Percentiles rank a stretch among this genome's conserved stretches.
These are phyloP conservation scores for Phoeniculus purpureus DNA, from an alignment of 2,797 vertebrate species.

Conservation along the genomic window DNA sequence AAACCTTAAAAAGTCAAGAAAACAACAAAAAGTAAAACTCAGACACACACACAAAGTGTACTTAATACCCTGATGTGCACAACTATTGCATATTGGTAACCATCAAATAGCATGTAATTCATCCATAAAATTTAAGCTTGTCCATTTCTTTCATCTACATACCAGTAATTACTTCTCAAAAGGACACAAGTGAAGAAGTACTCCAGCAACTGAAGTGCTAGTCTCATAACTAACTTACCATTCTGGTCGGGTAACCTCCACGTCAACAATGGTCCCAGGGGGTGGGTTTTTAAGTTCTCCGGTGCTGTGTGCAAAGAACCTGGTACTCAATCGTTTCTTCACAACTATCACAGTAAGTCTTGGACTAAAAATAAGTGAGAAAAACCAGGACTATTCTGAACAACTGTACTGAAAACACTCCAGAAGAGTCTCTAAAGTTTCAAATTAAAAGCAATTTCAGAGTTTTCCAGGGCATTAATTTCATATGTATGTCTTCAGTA, in stretches of 20 bases:
- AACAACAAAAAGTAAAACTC: neutral
- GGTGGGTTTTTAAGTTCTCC: slow-evolving; percentile 87
- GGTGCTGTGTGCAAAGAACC: slow-evolving; percentile 84
- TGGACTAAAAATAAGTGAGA: slow-evolving; percentile 78
- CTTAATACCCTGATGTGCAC: neutral
- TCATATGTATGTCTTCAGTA: accelerated
- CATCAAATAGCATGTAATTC: neutral
- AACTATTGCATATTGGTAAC: neutral
- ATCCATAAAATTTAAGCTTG: neutral
- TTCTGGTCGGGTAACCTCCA: slow-evolving; percentile 91
- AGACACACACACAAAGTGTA: neutral
- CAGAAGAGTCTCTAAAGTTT: neutral
- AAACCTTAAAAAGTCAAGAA: neutral
- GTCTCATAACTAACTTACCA: slow-evolving; percentile 80
- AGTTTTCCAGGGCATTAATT: neutral
- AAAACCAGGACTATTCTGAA: neutral
- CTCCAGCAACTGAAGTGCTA: neutral
- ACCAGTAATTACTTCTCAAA: neutral
- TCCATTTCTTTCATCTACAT: neutral
- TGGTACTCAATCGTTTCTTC: slow-evolving; percentile 88
- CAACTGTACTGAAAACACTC: neutral
- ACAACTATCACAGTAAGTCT: slow-evolving; percentile 92
- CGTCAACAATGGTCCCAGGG: slow-evolving; percentile 91
- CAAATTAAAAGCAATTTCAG: neutral
- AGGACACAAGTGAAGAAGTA: accelerated